Percentiles rank a stretch among this genome's conserved stretches.
phyloP scores from a whole-genome alignment of 2,797 vertebrate species.

The Xenentodon cancila region DNA sequence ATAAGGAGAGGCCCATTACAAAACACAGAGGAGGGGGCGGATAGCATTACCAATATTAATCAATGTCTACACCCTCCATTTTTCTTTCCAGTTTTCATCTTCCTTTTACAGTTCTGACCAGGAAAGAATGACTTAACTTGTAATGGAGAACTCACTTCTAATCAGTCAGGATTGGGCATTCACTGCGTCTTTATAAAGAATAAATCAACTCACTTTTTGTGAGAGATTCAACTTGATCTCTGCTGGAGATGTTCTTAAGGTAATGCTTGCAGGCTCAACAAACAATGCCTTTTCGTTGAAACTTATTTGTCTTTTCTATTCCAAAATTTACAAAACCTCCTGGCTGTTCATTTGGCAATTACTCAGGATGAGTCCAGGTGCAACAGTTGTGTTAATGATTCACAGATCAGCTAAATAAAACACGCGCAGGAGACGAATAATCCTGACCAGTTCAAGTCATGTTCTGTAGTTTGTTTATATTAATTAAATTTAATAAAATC shows the following conservation, averaged over 20 bases:
- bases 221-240: not conserved
- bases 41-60: conserved; percentile 98
- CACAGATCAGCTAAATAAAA: no score
- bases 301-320: conserved; percentile 83
- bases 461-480: conserved; percentile 19
- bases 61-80: conserved; percentile 91
- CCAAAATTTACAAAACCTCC: conserved; percentile 56
- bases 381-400: no score
- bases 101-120: conserved; percentile 82
- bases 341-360: conserved; percentile 53
- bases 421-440: not conserved
- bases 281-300: conserved; percentile 78
- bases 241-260: conserved; percentile 84
- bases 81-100: conserved; percentile 92
- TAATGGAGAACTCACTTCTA: conserved; percentile 75
- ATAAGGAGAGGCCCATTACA: conserved; percentile 87
- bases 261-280: conserved; percentile 81
- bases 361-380: not conserved
- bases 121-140: conserved; percentile 82
- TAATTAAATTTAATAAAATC: no score
- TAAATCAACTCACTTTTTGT: conserved; percentile 15
- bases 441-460: conserved; percentile 15
- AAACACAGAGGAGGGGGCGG: conserved; percentile 77
- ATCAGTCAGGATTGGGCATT: conserved; percentile 70
- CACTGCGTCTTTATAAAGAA: conserved; percentile 81